Percentiles rank a stretch among this genome's conserved stretches.
Evolutionary conservation across 2,888 invertebrate species (phyloP).

Genomic region (Eretmocerus hayati): DNA sequence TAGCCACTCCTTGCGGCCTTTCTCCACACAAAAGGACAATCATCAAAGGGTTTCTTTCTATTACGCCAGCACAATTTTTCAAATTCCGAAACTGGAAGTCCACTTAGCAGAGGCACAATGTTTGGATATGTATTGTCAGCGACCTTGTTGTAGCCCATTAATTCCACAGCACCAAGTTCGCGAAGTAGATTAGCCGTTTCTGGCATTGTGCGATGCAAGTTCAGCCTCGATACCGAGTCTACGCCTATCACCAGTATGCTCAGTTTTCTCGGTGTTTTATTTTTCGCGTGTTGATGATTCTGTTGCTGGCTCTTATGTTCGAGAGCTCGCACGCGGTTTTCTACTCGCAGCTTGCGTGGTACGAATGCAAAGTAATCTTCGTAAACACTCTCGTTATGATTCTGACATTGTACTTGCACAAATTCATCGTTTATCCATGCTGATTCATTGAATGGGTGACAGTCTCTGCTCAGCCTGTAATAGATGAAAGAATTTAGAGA

Average conservation of each 20-base stretch:
- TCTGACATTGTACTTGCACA: conserved; percentile 58
- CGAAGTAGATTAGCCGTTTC: conserved; percentile 58
- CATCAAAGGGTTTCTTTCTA: conserved; percentile 59
- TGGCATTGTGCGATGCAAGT: conserved; percentile 79
- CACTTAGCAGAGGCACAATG: conserved; percentile 71
- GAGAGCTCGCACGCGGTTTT: conserved; percentile 29
- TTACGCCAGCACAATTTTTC: conserved; percentile 61
- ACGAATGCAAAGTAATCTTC: conserved; percentile 65
- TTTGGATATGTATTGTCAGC: conserved; percentile 94
- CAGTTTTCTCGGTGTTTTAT: conserved; percentile 41
- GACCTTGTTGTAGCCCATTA: conserved; percentile 87
- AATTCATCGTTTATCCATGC: conserved; percentile 57
- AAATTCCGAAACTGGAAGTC: conserved; percentile 61
- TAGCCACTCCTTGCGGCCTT: conserved; percentile 66
- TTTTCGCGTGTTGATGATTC: not conserved
- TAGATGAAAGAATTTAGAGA: too few species aligned
- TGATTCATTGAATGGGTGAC: conserved; percentile 48
- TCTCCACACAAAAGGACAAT: conserved; percentile 80
- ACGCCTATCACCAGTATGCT: conserved; percentile 77
- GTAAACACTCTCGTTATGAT: conserved; percentile 42
- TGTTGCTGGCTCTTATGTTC: conserved; percentile 24
- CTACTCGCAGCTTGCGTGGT: conserved; percentile 45
- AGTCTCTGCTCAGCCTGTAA: conserved; percentile 47
- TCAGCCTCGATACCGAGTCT: conserved; percentile 79
- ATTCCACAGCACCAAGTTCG: conserved; percentile 62